Evolutionary conservation across 2,113 vertebrate genomes (phyloP).

Genomic region (Spea multiplicata): DNA sequence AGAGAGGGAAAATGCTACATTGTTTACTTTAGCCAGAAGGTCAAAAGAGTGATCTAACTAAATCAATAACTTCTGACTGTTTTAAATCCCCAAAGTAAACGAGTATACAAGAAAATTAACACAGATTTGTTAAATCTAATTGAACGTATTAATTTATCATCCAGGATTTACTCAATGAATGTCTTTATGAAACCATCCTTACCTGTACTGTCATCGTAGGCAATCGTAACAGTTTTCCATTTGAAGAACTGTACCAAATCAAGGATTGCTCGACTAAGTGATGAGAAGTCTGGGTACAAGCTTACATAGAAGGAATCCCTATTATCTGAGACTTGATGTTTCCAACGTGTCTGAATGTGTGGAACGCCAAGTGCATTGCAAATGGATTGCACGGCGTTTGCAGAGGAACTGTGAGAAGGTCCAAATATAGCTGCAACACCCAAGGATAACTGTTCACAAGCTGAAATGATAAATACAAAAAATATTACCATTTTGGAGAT

Average conservation of each 20-base stretch:
- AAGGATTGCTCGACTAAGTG: conserved; percentile 94
- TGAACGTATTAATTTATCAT: conserved; percentile 21
- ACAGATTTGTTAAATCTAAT: not conserved
- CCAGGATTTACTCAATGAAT: not conserved
- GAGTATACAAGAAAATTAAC: not conserved
- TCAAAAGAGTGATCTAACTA: conserved; percentile 40
- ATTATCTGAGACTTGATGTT: conserved; percentile 98
- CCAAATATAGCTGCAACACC: conserved; percentile 98
- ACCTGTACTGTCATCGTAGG: conserved; percentile 99
- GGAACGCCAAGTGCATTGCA: conserved; percentile 96
- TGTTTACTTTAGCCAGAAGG: conserved; percentile 46
- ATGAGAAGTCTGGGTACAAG: conserved; percentile 96
- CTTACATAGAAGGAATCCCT: conserved; percentile 96
- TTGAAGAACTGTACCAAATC: conserved; percentile 99
- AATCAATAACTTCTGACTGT: conserved; percentile 41
- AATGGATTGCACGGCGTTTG: conserved; percentile 97
- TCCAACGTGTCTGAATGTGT: conserved; percentile 98
- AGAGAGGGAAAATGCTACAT: conserved; percentile 40
- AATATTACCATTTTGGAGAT: not conserved
- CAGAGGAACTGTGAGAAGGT: conserved; percentile 97
- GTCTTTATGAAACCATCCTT: conserved; percentile 58
- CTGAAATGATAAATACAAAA: conserved; percentile 59
- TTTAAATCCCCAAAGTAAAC: conserved; percentile 40
- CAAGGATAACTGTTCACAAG: conserved; percentile 98
- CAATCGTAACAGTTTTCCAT: conserved; percentile 97